phyloP scores from a whole-genome alignment of 1,140 invertebrate species.

The Gryon sp. region DNA sequence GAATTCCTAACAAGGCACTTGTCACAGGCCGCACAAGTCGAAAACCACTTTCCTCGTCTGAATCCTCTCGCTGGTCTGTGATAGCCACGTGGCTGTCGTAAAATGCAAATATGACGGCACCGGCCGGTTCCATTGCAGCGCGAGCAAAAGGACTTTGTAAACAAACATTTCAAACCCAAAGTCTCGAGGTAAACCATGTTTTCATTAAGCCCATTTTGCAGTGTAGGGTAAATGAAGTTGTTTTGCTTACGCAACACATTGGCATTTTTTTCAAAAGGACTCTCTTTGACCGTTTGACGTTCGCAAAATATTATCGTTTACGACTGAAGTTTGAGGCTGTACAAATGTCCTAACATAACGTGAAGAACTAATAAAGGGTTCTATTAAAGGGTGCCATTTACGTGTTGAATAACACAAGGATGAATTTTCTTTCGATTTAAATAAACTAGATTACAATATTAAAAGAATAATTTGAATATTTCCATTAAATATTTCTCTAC shows the following conservation, averaged over 20 bases:
- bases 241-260: conserved; percentile 12
- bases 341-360: neutral
- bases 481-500: too few species aligned
- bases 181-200: conserved; percentile 10
- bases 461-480: too few species aligned
- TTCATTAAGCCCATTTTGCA: conserved; percentile 24
- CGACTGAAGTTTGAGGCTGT: neutral
- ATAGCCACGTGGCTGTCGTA: conserved; percentile 54
- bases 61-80: conserved; percentile 4
- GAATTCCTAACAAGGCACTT: conserved; percentile 54
- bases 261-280: neutral
- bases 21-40: conserved; percentile 56
- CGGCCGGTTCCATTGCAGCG: conserved; percentile 16
- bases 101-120: conserved; percentile 57
- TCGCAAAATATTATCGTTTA: neutral
- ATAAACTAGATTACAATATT: too few species aligned
- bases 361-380: neutral
- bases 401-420: too few species aligned
- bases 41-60: conserved; percentile 53
- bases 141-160: conserved; percentile 35
- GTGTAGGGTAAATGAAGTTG: conserved; percentile 29
- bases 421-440: too few species aligned
- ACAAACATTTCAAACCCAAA: conserved; percentile 38
- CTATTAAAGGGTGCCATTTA: too few species aligned
- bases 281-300: neutral